Evolutionary conservation across 2,797 vertebrate genomes (phyloP).

Genomic region (Eulemur mongoz): DNA sequence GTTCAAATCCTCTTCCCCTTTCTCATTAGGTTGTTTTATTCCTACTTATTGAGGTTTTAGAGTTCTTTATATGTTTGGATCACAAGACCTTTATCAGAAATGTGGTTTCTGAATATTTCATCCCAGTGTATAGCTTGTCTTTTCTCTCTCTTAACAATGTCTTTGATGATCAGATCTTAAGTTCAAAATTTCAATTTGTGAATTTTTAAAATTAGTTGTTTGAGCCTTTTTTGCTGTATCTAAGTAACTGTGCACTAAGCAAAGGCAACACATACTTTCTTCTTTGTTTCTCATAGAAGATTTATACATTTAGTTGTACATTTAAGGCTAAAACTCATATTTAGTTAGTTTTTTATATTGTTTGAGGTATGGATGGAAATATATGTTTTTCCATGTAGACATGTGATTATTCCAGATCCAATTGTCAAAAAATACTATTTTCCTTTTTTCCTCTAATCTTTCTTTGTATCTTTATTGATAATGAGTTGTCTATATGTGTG

Average conservation of each 20-base stretch:
- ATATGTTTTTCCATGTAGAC: neutral
- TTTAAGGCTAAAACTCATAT: neutral
- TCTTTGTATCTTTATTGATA: neutral
- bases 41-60: neutral
- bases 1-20: neutral
- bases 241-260: too few species aligned
- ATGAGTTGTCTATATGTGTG: neutral
- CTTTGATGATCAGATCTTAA: neutral
- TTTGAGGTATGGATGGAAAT: neutral
- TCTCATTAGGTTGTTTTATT: neutral
- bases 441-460: neutral
- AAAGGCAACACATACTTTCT: too few species aligned
- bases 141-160: neutral
- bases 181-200: neutral
- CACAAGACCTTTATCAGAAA: neutral
- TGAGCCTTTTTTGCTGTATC: too few species aligned
- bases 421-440: neutral
- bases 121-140: neutral
- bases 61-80: neutral
- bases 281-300: too few species aligned
- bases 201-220: neutral
- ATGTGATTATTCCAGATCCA: neutral
- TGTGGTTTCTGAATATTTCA: neutral
- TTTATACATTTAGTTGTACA: neutral
- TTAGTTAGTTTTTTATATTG: neutral